Conservation (phyloP, 2,113 vertebrate genomes). For the Pimephales promelas region DNA sequence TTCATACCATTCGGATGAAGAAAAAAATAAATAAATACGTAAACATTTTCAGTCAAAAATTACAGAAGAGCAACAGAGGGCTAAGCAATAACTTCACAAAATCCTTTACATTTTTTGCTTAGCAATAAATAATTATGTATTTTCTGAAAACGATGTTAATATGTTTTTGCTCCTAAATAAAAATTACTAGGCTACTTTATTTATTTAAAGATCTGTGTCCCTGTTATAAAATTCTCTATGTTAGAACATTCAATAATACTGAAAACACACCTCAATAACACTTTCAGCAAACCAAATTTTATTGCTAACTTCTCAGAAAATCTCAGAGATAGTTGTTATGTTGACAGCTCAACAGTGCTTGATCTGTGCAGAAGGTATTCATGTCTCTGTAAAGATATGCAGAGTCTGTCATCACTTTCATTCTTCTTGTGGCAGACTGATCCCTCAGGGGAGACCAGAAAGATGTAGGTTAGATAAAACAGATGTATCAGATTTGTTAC, state of each 20-base stretch:
- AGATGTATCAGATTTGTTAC: slow-evolving; percentile 10
- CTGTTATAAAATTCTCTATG: background rate
- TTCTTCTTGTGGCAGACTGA: slow-evolving; percentile 18
- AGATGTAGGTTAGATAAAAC: slow-evolving; percentile 6
- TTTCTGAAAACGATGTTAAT: too few species aligned
- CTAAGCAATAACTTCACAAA: background rate
- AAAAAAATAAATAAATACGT: too few species aligned
- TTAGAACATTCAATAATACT: background rate
- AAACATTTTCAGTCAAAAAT: too few species aligned
- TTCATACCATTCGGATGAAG: too few species aligned
- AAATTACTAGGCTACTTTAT: too few species aligned
- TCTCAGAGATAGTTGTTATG: slow-evolving; percentile 4
- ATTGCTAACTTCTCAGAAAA: slow-evolving; percentile 10
- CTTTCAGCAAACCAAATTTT: background rate
- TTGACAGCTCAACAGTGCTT: slow-evolving; percentile 17
- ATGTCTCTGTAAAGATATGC: slow-evolving; percentile 10
- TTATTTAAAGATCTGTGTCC: too few species aligned
- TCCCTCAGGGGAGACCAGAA: slow-evolving; percentile 22
- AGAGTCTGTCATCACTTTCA: slow-evolving; percentile 39
- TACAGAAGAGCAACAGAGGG: too few species aligned
- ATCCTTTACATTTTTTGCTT: background rate
- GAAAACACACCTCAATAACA: background rate
- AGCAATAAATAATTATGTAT: background rate
- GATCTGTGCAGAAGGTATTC: slow-evolving; percentile 15
- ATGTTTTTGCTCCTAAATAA: too few species aligned